These are phyloP conservation scores for Phasianus colchicus DNA, from an alignment of 2,113 vertebrate species.

Conservation along the genomic window DNA sequence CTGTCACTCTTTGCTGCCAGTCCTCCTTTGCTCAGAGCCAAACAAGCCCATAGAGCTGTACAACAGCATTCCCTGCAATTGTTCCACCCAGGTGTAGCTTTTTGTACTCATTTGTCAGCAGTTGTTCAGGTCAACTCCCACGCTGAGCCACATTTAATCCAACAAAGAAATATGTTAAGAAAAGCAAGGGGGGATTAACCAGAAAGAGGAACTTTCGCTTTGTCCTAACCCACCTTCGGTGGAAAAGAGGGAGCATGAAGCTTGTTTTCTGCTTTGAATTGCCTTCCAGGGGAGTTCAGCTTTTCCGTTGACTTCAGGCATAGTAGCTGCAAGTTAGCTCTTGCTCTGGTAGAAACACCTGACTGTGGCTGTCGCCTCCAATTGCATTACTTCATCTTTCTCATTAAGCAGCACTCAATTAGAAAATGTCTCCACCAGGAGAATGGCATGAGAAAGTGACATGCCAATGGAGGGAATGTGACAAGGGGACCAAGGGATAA, in stretches of 20 bases:
- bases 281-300: neutral
- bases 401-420: neutral
- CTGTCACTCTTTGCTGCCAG: neutral
- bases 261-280: constrained; percentile 11
- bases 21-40: neutral
- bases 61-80: neutral
- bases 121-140: neutral
- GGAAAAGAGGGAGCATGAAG: neutral
- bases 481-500: neutral
- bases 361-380: neutral
- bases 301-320: neutral
- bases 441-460: neutral
- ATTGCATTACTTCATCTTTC: neutral
- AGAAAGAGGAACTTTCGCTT: neutral
- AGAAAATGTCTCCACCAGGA: neutral
- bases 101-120: neutral
- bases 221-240: neutral
- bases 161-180: neutral
- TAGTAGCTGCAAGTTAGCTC: neutral
- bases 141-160: neutral
- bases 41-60: neutral
- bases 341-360: neutral
- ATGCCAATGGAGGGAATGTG: accelerated
- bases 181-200: neutral
- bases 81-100: neutral